phyloP scores from a whole-genome alignment of 2,888 invertebrate genomes.

The Leptinotarsa rubiginosa region DNA sequence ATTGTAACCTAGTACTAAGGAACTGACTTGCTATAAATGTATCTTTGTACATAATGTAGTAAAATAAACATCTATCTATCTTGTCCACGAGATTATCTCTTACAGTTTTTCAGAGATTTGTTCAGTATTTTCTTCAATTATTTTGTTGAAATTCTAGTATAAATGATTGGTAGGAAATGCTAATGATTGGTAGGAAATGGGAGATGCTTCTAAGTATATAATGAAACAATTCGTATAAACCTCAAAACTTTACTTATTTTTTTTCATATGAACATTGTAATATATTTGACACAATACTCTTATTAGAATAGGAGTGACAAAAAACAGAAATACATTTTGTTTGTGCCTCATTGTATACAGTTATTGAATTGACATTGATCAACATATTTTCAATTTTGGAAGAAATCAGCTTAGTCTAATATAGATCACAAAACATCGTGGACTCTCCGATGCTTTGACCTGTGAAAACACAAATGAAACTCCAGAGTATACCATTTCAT shows the following conservation, averaged over 20 bases:
- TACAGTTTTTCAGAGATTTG: too few relatives aligned
- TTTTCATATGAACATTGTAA: background rate
- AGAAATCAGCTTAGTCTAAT: background rate
- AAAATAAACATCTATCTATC: too few relatives aligned
- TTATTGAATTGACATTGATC: background rate
- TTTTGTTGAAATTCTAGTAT: too few relatives aligned
- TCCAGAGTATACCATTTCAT: background rate
- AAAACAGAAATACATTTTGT: background rate
- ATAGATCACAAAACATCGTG: constrained; percentile 12
- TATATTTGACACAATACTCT: background rate
- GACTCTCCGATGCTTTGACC: constrained; percentile 22
- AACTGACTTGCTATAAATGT: too few relatives aligned
- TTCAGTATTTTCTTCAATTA: too few relatives aligned
- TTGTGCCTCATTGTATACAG: background rate
- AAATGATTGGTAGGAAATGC: too few relatives aligned
- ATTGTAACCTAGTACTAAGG: too few relatives aligned
- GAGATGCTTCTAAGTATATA: background rate
- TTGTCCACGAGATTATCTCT: too few relatives aligned
- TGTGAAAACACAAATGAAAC: background rate
- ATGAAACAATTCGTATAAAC: background rate
- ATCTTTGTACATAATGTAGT: too few relatives aligned
- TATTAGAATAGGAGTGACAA: background rate
- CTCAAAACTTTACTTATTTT: background rate
- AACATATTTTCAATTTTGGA: background rate
- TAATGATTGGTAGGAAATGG: too few relatives aligned